Evolutionary conservation across 2,797 vertebrate species (phyloP).

Genomic region (Sphenodon punctatus): DNA sequence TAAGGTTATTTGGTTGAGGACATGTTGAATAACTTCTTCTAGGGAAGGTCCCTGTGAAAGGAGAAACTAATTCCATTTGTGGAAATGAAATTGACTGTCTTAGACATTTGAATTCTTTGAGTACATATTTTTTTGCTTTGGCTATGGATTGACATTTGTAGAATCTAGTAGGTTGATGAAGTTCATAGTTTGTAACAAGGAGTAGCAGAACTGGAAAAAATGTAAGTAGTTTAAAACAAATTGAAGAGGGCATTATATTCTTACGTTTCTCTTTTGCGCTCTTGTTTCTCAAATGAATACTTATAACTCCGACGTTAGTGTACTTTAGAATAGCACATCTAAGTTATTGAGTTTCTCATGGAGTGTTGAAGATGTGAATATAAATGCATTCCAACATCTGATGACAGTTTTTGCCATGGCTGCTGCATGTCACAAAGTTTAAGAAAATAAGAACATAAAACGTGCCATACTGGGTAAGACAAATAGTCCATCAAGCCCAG

Average conservation of each 20-base stretch:
- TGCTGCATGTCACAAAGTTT: no score
- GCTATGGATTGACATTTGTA: neutral
- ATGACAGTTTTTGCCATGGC: neutral
- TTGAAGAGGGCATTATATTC: neutral
- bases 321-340: no score
- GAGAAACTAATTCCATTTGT: neutral
- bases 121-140: neutral
- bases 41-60: neutral
- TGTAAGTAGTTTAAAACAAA: neutral
- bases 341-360: no score
- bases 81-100: neutral
- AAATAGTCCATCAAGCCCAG: no score
- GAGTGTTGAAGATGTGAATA: neutral
- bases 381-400: neutral
- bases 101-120: neutral
- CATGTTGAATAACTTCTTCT: neutral
- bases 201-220: neutral
- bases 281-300: neutral
- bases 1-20: neutral
- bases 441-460: no score
- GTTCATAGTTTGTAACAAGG: neutral
- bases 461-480: no score
- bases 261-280: neutral
- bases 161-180: neutral
- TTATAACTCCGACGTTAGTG: no score